A percentile compares a stretch with the other conserved stretches of the same genome.
phyloP scores from a whole-genome alignment of 2,888 invertebrate species.

The Euclidia mi region DNA sequence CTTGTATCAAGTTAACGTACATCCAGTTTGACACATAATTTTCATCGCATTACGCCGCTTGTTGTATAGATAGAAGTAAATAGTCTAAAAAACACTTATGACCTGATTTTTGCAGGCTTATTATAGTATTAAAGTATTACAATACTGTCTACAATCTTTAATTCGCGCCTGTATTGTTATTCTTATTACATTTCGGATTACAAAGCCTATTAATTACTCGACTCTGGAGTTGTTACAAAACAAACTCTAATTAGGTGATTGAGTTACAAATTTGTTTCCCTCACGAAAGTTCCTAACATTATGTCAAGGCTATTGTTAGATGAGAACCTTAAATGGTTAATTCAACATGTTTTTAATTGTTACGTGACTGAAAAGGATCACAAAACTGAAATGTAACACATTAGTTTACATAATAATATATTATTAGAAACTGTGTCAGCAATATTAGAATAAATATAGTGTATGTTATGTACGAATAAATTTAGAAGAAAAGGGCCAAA shows the following conservation, averaged over 20 bases:
- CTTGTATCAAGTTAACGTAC: too few relatives aligned
- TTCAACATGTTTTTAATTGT: constrained; percentile 54
- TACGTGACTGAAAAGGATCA: constrained; percentile 14
- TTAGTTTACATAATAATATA: too few relatives aligned
- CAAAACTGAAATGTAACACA: neutral
- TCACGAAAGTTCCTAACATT: constrained; percentile 62
- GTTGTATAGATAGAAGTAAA: too few relatives aligned
- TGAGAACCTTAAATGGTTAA: constrained; percentile 46
- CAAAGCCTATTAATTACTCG: constrained; percentile 70
- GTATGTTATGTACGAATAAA: too few relatives aligned
- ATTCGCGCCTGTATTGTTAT: constrained; percentile 25
- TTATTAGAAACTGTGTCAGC: too few relatives aligned
- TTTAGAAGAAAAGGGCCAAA: too few relatives aligned
- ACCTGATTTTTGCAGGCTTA: too few relatives aligned
- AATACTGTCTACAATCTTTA: neutral
- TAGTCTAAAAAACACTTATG: too few relatives aligned
- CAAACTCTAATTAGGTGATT: constrained; percentile 82
- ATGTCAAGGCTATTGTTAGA: constrained; percentile 66
- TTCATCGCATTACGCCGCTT: too few relatives aligned
- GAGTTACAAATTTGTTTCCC: constrained; percentile 78
- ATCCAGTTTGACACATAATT: too few relatives aligned
- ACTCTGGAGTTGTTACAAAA: constrained; percentile 69
- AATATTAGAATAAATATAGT: too few relatives aligned
- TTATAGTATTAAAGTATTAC: too few relatives aligned
- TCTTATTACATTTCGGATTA: constrained; percentile 45